Evolutionary conservation across 1,140 invertebrate species (phyloP).

Genomic region (Heliconius hermathena): DNA sequence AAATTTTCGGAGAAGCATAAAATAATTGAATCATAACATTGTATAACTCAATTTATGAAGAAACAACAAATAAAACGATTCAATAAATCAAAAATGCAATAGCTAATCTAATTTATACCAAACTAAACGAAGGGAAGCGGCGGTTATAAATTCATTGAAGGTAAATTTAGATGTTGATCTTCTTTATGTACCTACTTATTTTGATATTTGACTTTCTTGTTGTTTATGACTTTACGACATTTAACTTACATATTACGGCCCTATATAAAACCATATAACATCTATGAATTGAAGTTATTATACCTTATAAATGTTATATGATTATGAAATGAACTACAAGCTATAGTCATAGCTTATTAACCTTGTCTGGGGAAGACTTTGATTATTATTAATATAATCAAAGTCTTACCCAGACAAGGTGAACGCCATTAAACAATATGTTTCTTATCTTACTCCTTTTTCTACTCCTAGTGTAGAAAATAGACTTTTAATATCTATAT

Average conservation of each 20-base stretch:
- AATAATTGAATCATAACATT: not conserved
- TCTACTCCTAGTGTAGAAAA: no score
- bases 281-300: not conserved
- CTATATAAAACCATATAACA: not conserved
- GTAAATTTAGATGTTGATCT: conserved; percentile 47
- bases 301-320: no score
- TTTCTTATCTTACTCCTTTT: no score
- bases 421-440: no score
- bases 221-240: not conserved
- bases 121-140: conserved; percentile 26
- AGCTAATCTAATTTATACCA: conserved; percentile 31
- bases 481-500: no score
- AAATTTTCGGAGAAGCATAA: not conserved
- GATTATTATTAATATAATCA: no score
- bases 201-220: not conserved
- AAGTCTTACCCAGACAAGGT: no score
- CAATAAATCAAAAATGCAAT: conserved; percentile 32
- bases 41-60: conserved; percentile 12
- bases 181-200: not conserved
- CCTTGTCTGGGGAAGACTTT: no score
- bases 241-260: not conserved
- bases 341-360: no score
- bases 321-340: no score
- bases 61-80: conserved; percentile 23
- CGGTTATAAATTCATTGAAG: conserved; percentile 46